phyloP scores from a whole-genome alignment of 1,140 invertebrate genomes.

The Drosophila sp. region DNA sequence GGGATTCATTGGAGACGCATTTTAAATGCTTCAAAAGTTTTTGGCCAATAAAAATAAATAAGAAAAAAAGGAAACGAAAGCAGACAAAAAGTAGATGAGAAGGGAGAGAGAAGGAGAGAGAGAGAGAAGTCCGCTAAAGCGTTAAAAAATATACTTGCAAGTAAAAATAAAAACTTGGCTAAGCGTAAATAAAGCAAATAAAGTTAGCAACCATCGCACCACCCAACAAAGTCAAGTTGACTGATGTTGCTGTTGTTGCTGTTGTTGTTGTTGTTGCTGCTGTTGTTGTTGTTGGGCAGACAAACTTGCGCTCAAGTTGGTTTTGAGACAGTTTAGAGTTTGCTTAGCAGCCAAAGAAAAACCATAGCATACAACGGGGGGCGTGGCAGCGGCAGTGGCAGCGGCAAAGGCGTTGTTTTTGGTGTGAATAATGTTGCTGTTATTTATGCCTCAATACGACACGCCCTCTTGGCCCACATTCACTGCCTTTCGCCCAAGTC shows the following conservation, averaged over 20 bases:
- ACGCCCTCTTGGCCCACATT: slow-evolving; percentile 52
- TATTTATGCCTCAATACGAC: slow-evolving; percentile 82
- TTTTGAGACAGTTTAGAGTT: slow-evolving; percentile 66
- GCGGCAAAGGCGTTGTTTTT: slow-evolving; percentile 38
- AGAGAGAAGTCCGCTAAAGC: slow-evolving; percentile 70
- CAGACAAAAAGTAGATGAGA: slow-evolving; percentile 22
- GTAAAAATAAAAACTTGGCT: slow-evolving; percentile 69
- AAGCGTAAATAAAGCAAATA: slow-evolving; percentile 83
- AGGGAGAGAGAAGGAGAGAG: slow-evolving; percentile 53
- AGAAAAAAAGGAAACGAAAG: slow-evolving; percentile 12
- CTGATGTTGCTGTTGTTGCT: not conserved
- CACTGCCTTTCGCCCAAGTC: slow-evolving; percentile 22
- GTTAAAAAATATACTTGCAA: slow-evolving; percentile 74
- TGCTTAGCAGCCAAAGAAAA: slow-evolving; percentile 67
- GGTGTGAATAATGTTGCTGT: slow-evolving; percentile 82
- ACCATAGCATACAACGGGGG: slow-evolving; percentile 37
- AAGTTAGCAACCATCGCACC: slow-evolving; percentile 57
- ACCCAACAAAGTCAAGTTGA: slow-evolving; percentile 47
- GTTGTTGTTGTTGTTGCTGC: slow-evolving; percentile 29
- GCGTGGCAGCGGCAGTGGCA: slow-evolving; percentile 31
- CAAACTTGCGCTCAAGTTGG: slow-evolving; percentile 75
- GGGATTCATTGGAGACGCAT: slow-evolving; percentile 42
- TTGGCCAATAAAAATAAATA: slow-evolving; percentile 61
- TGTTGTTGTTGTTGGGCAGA: slow-evolving; percentile 58
- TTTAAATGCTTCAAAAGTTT: slow-evolving; percentile 65